A percentile compares a stretch with the other conserved stretches of the same genome.
Conservation (phyloP, 2,797 vertebrate species). For the Anabas testudineus region DNA sequence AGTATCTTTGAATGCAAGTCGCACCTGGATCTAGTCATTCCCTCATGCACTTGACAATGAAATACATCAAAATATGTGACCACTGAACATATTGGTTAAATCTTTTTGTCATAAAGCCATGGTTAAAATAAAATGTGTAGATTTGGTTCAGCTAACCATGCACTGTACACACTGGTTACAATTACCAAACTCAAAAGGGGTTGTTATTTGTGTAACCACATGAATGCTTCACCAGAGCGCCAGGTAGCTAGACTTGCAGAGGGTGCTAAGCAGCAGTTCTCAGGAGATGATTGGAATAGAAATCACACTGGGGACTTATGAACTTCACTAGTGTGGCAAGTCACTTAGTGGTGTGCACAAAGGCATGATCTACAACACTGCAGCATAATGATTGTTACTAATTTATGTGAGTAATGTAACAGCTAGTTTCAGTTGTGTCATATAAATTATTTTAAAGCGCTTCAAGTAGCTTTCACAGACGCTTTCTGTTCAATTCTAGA, state of each 20-base stretch:
- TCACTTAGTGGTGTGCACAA: constrained; percentile 39
- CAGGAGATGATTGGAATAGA: constrained; percentile 70
- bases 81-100: neutral
- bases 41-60: neutral
- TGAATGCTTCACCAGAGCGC: constrained; percentile 36
- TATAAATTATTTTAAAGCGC: constrained; percentile 15
- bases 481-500: neutral
- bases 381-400: constrained; percentile 2
- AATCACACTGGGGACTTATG: constrained; percentile 71
- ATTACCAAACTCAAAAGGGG: constrained; percentile 15
- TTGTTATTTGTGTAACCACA: constrained; percentile 61
- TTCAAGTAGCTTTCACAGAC: neutral
- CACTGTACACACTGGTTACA: neutral
- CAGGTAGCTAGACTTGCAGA: constrained; percentile 52
- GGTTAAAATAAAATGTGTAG: neutral
- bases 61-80: neutral
- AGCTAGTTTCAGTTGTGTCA: neutral
- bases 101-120: neutral
- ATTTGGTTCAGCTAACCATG: constrained; percentile 7
- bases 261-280: constrained; percentile 84
- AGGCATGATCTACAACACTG: constrained; percentile 22
- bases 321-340: constrained; percentile 45
- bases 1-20: neutral
- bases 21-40: neutral
- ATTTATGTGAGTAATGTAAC: neutral